Evolutionary conservation across 2,888 invertebrate species (phyloP).

Genomic region (Drosophila nr. perissopoda): DNA sequence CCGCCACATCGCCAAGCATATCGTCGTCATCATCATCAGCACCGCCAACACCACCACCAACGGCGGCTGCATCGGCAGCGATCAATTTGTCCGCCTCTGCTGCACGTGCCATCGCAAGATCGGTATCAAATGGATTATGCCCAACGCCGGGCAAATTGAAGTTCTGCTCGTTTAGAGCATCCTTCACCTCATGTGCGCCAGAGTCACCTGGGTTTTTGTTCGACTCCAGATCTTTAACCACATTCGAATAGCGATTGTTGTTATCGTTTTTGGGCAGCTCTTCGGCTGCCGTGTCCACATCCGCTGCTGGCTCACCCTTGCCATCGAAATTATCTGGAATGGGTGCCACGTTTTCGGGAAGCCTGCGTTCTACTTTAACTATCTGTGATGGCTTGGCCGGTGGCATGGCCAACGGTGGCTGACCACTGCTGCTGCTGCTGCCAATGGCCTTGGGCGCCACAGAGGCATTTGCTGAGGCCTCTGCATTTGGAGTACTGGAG

Average conservation of each 20-base stretch:
- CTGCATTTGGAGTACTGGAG: slow-evolving; percentile 37
- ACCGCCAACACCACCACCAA: slow-evolving; percentile 56
- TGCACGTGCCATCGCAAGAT: slow-evolving; percentile 40
- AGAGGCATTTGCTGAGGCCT: slow-evolving; percentile 46
- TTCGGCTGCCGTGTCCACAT: slow-evolving; percentile 72
- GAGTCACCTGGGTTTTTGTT: slow-evolving; percentile 78
- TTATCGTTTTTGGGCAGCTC: slow-evolving; percentile 73
- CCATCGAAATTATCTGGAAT: slow-evolving; percentile 84
- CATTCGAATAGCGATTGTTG: slow-evolving; percentile 83
- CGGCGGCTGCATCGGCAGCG: slow-evolving; percentile 47
- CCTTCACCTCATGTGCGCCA: slow-evolving; percentile 84
- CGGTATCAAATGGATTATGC: slow-evolving; percentile 77
- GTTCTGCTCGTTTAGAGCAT: slow-evolving; percentile 82
- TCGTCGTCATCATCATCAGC: slow-evolving; percentile 78
- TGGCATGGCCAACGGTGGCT: slow-evolving; percentile 66
- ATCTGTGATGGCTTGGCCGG: slow-evolving; percentile 57
- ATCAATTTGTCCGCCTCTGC: slow-evolving; percentile 49
- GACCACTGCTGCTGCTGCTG: slow-evolving; percentile 66
- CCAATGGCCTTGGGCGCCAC: slow-evolving; percentile 50
- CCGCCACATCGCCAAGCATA: slow-evolving; percentile 73
- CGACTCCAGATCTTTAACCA: slow-evolving; percentile 74
- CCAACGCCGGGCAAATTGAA: slow-evolving; percentile 82
- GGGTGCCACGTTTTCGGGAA: slow-evolving; percentile 84
- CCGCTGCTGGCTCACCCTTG: slow-evolving; percentile 55
- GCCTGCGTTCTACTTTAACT: slow-evolving; percentile 69